These are phyloP conservation scores for Andricus grossulariae DNA, from an alignment of 1,140 invertebrate species.

Conservation along the genomic window DNA sequence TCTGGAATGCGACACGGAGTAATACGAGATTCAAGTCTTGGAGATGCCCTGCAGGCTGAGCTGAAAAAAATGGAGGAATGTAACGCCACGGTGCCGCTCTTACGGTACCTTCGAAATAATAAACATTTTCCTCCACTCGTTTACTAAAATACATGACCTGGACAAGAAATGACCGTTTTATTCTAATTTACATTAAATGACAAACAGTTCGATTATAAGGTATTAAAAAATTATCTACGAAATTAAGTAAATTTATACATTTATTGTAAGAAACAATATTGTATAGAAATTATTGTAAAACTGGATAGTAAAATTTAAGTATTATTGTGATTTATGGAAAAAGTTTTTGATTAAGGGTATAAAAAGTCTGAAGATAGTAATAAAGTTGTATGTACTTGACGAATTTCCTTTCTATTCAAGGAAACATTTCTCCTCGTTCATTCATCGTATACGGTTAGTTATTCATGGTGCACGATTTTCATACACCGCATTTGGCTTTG, in stretches of 20 bases:
- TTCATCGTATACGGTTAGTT: background rate
- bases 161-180: conserved; percentile 13
- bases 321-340: no score
- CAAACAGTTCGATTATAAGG: background rate
- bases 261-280: no score
- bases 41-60: conserved; percentile 21
- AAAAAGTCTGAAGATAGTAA: background rate
- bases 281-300: no score
- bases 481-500: background rate
- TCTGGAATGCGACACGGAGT: conserved; percentile 47
- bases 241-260: no score
- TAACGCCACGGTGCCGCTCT: conserved; percentile 25
- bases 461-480: conserved; percentile 23
- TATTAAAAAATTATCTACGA: background rate
- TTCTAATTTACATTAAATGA: background rate
- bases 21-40: conserved; percentile 28
- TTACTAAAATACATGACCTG: conserved; percentile 27
- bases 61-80: conserved; percentile 26
- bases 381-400: background rate
- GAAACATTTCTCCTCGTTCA: conserved; percentile 8
- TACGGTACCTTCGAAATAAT: conserved; percentile 28
- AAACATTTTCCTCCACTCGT: conserved; percentile 10
- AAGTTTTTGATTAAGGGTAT: background rate
- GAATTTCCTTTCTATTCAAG: conserved; percentile 9
- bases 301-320: no score